Conservation (phyloP, 2,113 vertebrate genomes). For the Lamprotornis superbus region DNA sequence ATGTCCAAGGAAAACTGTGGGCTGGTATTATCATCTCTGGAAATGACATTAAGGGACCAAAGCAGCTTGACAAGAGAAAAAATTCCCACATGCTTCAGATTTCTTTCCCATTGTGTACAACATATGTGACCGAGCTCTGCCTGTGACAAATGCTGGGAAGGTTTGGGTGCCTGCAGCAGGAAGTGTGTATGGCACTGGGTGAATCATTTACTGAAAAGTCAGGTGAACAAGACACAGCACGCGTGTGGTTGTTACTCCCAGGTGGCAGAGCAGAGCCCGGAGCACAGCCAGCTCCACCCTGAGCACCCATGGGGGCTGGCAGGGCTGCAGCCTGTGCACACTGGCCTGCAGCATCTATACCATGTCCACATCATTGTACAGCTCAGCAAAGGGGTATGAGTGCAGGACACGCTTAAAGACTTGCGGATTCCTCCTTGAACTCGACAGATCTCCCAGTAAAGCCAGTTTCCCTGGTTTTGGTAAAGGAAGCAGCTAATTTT, state of each 20-base stretch:
- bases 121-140: neutral
- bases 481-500: neutral
- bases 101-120: neutral
- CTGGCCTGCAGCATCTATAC: neutral
- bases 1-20: neutral
- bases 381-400: neutral
- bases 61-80: neutral
- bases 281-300: rapidly evolving
- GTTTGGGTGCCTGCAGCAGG: neutral
- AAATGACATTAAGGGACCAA: neutral
- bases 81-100: neutral
- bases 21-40: neutral
- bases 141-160: neutral
- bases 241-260: neutral
- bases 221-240: neutral
- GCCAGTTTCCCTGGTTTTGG: neutral
- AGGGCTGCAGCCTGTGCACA: neutral
- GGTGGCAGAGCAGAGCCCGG: rapidly evolving
- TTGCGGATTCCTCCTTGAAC: neutral
- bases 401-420: neutral
- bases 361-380: rapidly evolving
- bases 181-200: neutral
- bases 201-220: neutral
- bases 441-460: neutral
- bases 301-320: neutral